Evolutionary conservation across 1,140 invertebrate genomes (phyloP).

Genomic region (Paralvinella palmiformis): DNA sequence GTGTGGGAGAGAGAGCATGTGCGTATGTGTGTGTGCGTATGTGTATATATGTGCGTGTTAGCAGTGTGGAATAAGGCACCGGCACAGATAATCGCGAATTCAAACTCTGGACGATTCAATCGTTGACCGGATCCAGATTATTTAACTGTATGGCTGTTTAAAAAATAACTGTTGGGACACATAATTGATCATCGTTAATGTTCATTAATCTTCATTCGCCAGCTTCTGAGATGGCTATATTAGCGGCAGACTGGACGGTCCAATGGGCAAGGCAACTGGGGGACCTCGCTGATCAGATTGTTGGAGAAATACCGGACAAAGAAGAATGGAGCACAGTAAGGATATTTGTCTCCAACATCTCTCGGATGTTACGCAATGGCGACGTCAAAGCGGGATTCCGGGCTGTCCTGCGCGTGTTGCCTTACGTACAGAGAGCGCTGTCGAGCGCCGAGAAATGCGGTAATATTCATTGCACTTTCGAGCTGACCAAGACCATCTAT

Average conservation of each 20-base stretch:
- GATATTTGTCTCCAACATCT: not conserved
- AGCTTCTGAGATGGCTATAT: not conserved
- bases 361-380: not conserved
- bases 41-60: too few species aligned
- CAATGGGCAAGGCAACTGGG: not conserved
- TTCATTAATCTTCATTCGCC: too few species aligned
- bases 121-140: too few species aligned
- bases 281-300: not conserved
- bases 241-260: not conserved
- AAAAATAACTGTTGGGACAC: too few species aligned
- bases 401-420: not conserved
- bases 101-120: too few species aligned
- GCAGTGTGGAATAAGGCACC: too few species aligned
- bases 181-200: too few species aligned
- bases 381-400: not conserved
- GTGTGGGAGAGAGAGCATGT: too few species aligned
- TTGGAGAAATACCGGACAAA: not conserved
- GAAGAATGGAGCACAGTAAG: not conserved
- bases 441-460: not conserved
- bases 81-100: too few species aligned
- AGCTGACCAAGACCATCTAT: conserved; percentile 6
- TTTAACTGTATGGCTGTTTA: too few species aligned
- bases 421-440: conserved; percentile 1
- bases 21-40: too few species aligned
- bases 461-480: not conserved